phyloP scores from a whole-genome alignment of 2,113 vertebrate species.

The Caranx melampygus region DNA sequence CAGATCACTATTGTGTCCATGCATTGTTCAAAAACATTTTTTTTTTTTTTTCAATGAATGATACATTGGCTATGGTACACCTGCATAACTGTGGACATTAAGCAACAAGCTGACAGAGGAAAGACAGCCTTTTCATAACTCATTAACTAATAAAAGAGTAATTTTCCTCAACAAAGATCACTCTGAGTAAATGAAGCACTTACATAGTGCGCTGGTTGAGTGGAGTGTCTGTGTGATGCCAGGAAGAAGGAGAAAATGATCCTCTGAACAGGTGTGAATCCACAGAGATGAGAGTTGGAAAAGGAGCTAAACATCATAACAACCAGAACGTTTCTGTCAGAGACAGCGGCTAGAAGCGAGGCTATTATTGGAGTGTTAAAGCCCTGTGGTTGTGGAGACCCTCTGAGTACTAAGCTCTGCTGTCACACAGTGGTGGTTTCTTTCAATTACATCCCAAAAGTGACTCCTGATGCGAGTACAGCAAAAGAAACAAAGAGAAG shows the following conservation, averaged over 20 bases:
- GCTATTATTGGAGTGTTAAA: conserved; percentile 52
- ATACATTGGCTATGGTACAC: neutral
- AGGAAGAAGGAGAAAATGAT: conserved; percentile 24
- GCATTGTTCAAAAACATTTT: conserved; percentile 14
- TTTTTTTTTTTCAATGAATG: neutral
- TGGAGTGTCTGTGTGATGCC: conserved; percentile 35
- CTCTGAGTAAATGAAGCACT: conserved; percentile 46
- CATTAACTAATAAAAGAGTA: conserved; percentile 3
- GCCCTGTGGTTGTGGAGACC: conserved; percentile 40
- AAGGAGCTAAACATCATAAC: conserved; percentile 58
- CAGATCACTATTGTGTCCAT: conserved; percentile 11
- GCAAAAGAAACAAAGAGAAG: conserved; percentile 9
- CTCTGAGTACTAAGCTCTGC: conserved; percentile 62
- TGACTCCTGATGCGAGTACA: conserved; percentile 12
- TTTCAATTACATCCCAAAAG: conserved; percentile 62
- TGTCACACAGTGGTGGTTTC: conserved; percentile 74
- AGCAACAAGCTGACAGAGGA: conserved; percentile 7
- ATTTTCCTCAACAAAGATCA: conserved; percentile 9
- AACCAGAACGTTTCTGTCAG: conserved; percentile 51
- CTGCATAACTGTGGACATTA: conserved; percentile 1
- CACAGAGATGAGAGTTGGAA: conserved; percentile 58
- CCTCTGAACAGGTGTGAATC: conserved; percentile 56
- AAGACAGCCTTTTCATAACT: conserved; percentile 2
- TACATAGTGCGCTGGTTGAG: conserved; percentile 45
- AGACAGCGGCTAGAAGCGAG: conserved; percentile 26